Evolutionary conservation across 2,113 vertebrate species (phyloP).

Genomic region (Macquaria ambigua): DNA sequence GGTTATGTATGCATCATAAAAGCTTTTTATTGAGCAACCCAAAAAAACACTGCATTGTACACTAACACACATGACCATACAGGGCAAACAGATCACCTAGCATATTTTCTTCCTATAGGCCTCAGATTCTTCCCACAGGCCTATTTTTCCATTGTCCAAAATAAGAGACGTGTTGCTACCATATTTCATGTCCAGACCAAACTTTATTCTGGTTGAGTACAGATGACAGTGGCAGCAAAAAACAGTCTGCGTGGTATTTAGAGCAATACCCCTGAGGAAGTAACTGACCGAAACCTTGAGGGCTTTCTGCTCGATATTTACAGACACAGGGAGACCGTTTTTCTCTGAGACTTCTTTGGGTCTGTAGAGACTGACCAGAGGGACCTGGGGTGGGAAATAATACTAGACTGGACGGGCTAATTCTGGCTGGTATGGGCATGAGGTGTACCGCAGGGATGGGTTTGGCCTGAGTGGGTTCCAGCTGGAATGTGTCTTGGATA

Average conservation of each 20-base stretch:
- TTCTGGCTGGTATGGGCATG: slow-evolving; percentile 36
- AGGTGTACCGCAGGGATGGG: slow-evolving; percentile 52
- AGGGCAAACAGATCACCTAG: background rate
- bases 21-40: no score
- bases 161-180: slow-evolving; percentile 14
- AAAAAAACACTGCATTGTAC: no score
- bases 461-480: slow-evolving; percentile 33
- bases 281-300: slow-evolving; percentile 1
- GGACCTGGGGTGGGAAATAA: slow-evolving; percentile 47
- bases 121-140: background rate
- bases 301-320: slow-evolving; percentile 30
- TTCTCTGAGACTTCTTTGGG: slow-evolving; percentile 26
- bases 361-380: slow-evolving; percentile 32
- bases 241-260: slow-evolving; percentile 20
- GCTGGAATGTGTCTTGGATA: slow-evolving; percentile 50
- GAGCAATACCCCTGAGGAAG: slow-evolving; percentile 16
- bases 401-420: slow-evolving; percentile 50
- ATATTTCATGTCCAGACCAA: slow-evolving; percentile 51
- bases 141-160: slow-evolving; percentile 33
- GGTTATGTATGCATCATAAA: background rate
- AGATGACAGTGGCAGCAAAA: slow-evolving; percentile 16
- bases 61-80: background rate
- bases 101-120: background rate
- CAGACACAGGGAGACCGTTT: background rate
- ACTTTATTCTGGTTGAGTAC: slow-evolving; percentile 34